Evolutionary conservation across 2,797 vertebrate species (phyloP).

Genomic region (Pseudomugil tenellus): DNA sequence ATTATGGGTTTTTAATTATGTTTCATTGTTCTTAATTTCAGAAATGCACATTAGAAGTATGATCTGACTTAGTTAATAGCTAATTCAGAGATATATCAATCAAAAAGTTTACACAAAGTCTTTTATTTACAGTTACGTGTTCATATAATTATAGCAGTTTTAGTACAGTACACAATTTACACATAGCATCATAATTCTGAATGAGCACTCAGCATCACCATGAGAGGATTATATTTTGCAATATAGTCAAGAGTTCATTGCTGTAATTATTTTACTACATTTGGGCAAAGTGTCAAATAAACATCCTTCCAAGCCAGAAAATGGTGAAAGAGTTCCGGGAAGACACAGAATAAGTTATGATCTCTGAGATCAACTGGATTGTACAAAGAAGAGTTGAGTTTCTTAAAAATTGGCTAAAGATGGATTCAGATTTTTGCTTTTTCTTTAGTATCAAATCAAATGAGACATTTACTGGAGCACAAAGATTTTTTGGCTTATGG

Average conservation of each 20-base stretch:
- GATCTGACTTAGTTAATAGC: neutral
- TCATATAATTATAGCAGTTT: slow-evolving; percentile 65
- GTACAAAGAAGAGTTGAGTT: slow-evolving; percentile 40
- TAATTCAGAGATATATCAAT: neutral
- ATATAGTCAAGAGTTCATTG: slow-evolving; percentile 47
- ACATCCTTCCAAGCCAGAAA: too few species aligned
- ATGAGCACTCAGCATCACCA: slow-evolving; percentile 56
- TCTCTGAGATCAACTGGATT: slow-evolving; percentile 65
- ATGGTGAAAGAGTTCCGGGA: too few species aligned
- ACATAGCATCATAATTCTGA: slow-evolving; percentile 56
- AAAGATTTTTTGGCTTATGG: slow-evolving; percentile 4
- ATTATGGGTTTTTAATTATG: neutral
- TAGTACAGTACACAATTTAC: slow-evolving; percentile 81
- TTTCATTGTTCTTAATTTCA: neutral
- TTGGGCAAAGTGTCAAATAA: slow-evolving; percentile 56
- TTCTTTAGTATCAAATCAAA: slow-evolving; percentile 10
- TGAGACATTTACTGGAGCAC: slow-evolving; percentile 1
- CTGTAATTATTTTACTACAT: slow-evolving; percentile 43
- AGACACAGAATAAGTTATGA: too few species aligned
- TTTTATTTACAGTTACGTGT: slow-evolving; percentile 84
- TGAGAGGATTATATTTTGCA: slow-evolving; percentile 71
- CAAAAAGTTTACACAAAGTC: slow-evolving; percentile 64
- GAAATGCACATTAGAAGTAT: neutral
- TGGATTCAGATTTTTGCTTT: slow-evolving; percentile 11
- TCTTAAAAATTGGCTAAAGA: slow-evolving; percentile 20